Evolutionary conservation across 2,797 vertebrate species (phyloP), one percentile per base, ranked within the genome.

Genomic region (Clarias laeviceps): DNA sequence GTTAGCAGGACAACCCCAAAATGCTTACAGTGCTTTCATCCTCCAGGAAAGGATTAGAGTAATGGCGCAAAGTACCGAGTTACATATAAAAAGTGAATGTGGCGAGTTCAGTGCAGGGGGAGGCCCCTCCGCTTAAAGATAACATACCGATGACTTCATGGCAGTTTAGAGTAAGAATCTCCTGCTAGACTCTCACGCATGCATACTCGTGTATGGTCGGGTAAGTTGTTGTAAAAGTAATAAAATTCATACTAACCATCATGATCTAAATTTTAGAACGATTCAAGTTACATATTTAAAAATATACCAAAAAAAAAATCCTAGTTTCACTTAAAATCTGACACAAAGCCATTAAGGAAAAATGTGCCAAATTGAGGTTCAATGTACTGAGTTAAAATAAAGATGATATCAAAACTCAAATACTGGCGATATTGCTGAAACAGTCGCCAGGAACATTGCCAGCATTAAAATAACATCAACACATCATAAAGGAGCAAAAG

Each of bases 141-240:
- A 70, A 57, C 81, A 74, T 74, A 76, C 73, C 40, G 1, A 85
- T 85, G 88, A 87, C 80, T 83, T 87, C 82, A 77, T 61, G 22
- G 77, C 9, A 34, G 78, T 50, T 14, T 54, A 2, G 54, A 62
- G 72, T 62, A 40, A 22, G 29, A 69, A 27, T 32, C 61, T 32
- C 32, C 64, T 65, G 62, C 64, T 22, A 50, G 37, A 74, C 6
- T n/a, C 57, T 5, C 56, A 24, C 34, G 65, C 37, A 22, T 5
- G 2, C 29, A 37, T 15, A 11, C 54, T 59, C 20, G 73, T 76
- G 20, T 27, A 15, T 18, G 40, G 70, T 24, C 27, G 14, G 1
- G 17, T 50, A 17, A 12, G 11, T 17, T 45, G 61, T 24, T 64
- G 40, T 27, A 57, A 32, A 32, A 76, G 7, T 76, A 34, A 59